Percentiles rank a stretch among this genome's conserved stretches.
Conservation (phyloP, 2,113 vertebrate species). For the Neogale vison region DNA sequence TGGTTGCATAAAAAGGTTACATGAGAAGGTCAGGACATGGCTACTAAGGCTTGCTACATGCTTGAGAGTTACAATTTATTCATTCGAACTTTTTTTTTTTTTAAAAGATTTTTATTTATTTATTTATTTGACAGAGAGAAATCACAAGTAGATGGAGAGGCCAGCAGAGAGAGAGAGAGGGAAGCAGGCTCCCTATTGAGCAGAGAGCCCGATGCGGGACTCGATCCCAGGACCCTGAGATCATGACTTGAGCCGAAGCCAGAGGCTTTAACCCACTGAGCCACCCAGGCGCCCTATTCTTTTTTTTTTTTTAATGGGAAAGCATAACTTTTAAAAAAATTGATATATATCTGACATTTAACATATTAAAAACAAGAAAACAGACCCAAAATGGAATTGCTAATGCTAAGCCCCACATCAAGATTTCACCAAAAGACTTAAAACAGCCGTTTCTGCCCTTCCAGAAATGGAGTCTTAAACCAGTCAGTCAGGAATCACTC, state of each 20-base stretch:
- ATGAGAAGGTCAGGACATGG: not conserved
- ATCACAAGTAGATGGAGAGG: no score
- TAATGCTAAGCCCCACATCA: not conserved
- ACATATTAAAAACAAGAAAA: not conserved
- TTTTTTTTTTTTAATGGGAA: not conserved
- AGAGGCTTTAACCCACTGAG: no score
- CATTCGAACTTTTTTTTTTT: not conserved
- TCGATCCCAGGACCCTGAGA: no score
- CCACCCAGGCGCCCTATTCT: not conserved
- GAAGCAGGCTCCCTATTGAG: no score
- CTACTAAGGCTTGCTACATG: not conserved
- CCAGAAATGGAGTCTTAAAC: not conserved
- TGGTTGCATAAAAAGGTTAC: not conserved
- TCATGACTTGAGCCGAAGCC: no score
- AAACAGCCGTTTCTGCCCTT: not conserved
- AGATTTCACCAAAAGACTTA: not conserved
- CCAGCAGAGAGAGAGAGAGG: no score
- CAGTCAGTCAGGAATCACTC: not conserved
- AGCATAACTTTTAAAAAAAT: not conserved
- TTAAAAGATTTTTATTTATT: no score
- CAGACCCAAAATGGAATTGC: not conserved
- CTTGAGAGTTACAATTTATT: not conserved
- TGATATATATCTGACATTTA: not conserved
- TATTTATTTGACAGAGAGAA: no score
- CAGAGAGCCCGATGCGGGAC: rapidly evolving